phyloP scores from a whole-genome alignment of 2,113 vertebrate species.

The Pomatorhinus ruficollis region DNA sequence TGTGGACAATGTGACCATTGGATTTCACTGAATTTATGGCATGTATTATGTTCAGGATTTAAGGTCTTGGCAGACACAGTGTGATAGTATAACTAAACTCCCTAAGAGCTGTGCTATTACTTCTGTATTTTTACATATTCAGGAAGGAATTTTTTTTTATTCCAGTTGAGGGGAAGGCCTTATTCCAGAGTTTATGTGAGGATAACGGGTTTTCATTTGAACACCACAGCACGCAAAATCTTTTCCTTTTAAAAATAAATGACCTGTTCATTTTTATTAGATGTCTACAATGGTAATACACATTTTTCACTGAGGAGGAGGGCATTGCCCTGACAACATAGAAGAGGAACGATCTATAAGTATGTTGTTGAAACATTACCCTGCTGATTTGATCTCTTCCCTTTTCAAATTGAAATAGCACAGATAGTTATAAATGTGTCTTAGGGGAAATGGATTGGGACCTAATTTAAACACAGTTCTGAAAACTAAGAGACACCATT shows the following conservation, averaged over 20 bases:
- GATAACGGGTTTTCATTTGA: background rate
- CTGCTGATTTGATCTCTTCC: background rate
- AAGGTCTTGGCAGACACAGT: background rate
- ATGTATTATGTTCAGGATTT: background rate
- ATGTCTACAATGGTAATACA: background rate
- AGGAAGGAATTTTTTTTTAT: background rate
- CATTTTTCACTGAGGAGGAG: background rate
- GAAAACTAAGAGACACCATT: background rate
- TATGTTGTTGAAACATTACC: background rate
- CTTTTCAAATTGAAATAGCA: background rate
- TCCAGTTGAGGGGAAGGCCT: background rate
- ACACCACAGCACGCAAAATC: background rate
- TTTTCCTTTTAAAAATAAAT: slow-evolving; percentile 16
- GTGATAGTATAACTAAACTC: background rate
- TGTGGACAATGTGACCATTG: background rate
- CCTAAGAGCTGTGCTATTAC: background rate
- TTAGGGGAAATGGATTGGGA: background rate
- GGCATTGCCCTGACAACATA: background rate
- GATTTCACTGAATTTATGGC: background rate
- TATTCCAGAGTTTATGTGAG: background rate
- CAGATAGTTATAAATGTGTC: background rate
- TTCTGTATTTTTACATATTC: background rate
- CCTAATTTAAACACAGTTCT: background rate
- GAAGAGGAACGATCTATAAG: background rate
- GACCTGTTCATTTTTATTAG: slow-evolving; percentile 1